phyloP scores from a whole-genome alignment of 2,113 vertebrate species.

The Phoenicopterus ruber region DNA sequence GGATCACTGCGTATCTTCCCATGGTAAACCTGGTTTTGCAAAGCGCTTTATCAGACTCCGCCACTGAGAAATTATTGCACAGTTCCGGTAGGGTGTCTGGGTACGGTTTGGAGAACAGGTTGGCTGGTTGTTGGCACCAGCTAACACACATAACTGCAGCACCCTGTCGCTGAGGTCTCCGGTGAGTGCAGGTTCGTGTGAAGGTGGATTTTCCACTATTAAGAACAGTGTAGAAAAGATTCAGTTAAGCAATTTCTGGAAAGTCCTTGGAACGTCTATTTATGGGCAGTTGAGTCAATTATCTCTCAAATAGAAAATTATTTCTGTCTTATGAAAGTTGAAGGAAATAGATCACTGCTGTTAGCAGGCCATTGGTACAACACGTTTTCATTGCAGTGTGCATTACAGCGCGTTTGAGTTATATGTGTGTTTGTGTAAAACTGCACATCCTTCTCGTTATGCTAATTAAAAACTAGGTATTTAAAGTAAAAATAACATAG shows the following conservation, averaged over 20 bases:
- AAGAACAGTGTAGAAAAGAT: neutral
- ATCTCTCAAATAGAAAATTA: neutral
- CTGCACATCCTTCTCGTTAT: neutral
- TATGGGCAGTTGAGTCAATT: neutral
- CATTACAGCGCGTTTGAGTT: neutral
- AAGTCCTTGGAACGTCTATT: neutral
- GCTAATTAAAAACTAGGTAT: neutral
- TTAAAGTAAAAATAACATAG: neutral
- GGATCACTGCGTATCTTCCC: neutral
- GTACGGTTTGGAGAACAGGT: accelerated
- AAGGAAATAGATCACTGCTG: neutral
- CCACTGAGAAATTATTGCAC: neutral
- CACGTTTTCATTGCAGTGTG: neutral
- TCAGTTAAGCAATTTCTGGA: neutral
- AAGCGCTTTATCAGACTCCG: neutral
- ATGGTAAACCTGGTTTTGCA: neutral
- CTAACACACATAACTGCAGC: neutral
- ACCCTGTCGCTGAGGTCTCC: accelerated
- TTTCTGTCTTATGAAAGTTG: neutral
- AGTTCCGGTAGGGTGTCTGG: neutral
- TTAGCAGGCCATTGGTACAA: neutral
- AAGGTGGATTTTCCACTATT: neutral
- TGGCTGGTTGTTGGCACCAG: accelerated
- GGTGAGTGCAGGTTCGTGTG: accelerated
- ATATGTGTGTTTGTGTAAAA: neutral